Percentiles rank a stretch among this genome's conserved stretches.
phyloP scores from a whole-genome alignment of 2,113 vertebrate genomes.

The Ciconia stormi region DNA sequence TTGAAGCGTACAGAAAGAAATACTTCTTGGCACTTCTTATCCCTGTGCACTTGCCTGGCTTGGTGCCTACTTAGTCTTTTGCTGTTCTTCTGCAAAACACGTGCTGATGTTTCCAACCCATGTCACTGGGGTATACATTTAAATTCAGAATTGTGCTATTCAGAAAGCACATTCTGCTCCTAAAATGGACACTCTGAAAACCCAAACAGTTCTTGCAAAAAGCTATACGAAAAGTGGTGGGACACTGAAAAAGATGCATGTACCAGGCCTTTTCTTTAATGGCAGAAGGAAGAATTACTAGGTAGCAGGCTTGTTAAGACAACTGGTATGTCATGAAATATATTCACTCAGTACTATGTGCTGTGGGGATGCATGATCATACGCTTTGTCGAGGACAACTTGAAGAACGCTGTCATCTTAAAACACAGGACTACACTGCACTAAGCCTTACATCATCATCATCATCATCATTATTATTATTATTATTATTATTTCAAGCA shows the following conservation, averaged over 20 bases:
- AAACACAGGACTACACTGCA: background rate
- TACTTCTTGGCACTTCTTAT: background rate
- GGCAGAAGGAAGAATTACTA: background rate
- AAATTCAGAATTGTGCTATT: background rate
- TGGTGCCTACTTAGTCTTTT: background rate
- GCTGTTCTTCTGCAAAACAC: background rate
- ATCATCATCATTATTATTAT: too few relatives aligned
- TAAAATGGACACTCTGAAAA: background rate
- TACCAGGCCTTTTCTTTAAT: background rate
- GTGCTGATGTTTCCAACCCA: background rate
- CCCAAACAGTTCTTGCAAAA: background rate
- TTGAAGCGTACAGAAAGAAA: background rate
- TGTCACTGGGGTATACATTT: background rate
- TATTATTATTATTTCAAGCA: background rate
- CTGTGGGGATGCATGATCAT: background rate
- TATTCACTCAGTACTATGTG: rapidly evolving
- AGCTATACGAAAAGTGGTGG: background rate
- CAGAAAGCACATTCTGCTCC: background rate
- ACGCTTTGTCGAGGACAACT: background rate
- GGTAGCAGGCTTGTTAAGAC: background rate
- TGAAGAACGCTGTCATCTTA: background rate
- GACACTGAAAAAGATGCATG: rapidly evolving
- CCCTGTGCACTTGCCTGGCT: background rate
- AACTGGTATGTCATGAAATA: rapidly evolving
- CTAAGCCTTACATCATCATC: background rate